phyloP scores from a whole-genome alignment of 2,797 vertebrate species.

The Megaceryle alcyon region DNA sequence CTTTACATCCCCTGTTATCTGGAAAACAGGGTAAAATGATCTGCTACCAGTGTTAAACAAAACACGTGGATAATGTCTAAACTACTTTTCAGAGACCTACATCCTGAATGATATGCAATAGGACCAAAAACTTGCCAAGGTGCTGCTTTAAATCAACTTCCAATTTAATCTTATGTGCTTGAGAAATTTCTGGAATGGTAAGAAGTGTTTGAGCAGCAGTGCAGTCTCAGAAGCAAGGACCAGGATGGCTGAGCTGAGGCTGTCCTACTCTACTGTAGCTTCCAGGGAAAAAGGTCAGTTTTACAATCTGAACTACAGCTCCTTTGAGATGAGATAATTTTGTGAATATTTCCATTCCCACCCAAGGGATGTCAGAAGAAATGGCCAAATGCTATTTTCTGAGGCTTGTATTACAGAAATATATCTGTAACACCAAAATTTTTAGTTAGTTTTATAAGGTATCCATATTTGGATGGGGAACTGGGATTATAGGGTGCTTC shows the following conservation, averaged over 20 bases:
- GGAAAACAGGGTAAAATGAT: background rate
- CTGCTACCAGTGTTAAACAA: background rate
- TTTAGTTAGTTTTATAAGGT: background rate
- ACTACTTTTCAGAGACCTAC: background rate
- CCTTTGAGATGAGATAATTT: slow-evolving; percentile 14
- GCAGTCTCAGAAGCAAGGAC: background rate
- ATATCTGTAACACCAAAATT: background rate
- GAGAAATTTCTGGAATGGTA: background rate
- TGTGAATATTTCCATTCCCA: slow-evolving; percentile 12
- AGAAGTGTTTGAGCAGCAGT: background rate
- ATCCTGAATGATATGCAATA: background rate
- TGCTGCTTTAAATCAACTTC: slow-evolving; percentile 10
- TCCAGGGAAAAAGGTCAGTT: background rate
- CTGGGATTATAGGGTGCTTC: background rate
- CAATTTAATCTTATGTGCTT: background rate
- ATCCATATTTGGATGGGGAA: background rate
- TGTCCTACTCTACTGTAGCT: background rate
- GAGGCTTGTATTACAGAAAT: slow-evolving; percentile 1
- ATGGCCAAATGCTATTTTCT: slow-evolving; percentile 31
- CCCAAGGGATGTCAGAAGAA: slow-evolving; percentile 37
- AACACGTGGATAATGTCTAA: background rate
- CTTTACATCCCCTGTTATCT: background rate
- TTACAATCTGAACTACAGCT: background rate
- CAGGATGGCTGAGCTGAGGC: background rate
- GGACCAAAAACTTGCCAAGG: background rate